These are phyloP conservation scores for Scophthalmus maximus DNA, from an alignment of 2,113 vertebrate species.

Conservation along the genomic window DNA sequence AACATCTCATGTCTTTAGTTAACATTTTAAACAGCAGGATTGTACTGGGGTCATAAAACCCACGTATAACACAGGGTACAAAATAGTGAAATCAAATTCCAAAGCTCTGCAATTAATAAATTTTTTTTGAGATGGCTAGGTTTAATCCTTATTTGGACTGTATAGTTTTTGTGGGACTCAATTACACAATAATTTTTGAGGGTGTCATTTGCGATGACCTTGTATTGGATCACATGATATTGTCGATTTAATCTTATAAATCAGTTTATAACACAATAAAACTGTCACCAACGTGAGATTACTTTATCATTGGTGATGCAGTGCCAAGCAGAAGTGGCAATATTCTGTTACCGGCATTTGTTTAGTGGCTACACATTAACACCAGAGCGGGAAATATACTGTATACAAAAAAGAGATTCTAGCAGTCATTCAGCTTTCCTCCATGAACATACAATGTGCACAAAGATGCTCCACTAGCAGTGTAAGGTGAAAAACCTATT, in stretches of 20 bases:
- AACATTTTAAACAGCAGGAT: background rate
- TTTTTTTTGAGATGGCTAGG: background rate
- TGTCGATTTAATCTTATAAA: constrained; percentile 33
- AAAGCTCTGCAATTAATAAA: background rate
- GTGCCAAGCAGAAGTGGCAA: constrained; percentile 15
- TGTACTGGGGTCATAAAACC: background rate
- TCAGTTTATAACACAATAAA: constrained; percentile 33
- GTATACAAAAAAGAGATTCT: too few species aligned
- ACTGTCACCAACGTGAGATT: constrained; percentile 18
- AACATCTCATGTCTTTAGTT: too few species aligned
- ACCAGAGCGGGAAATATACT: background rate
- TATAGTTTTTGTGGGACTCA: background rate
- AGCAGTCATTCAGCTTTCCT: too few species aligned
- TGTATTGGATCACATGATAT: constrained; percentile 25
- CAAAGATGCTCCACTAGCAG: background rate
- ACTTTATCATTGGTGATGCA: constrained; percentile 23
- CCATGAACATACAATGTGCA: background rate
- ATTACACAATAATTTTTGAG: constrained; percentile 18
- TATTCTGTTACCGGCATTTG: constrained; percentile 29
- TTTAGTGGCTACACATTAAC: constrained; percentile 15
- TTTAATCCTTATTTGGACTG: background rate
- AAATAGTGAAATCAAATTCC: background rate
- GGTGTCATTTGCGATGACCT: background rate
- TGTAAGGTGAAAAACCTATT: background rate
- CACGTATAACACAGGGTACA: too few species aligned